Conservation (phyloP, 2,113 vertebrate species). For the Mesitornis unicolor region DNA sequence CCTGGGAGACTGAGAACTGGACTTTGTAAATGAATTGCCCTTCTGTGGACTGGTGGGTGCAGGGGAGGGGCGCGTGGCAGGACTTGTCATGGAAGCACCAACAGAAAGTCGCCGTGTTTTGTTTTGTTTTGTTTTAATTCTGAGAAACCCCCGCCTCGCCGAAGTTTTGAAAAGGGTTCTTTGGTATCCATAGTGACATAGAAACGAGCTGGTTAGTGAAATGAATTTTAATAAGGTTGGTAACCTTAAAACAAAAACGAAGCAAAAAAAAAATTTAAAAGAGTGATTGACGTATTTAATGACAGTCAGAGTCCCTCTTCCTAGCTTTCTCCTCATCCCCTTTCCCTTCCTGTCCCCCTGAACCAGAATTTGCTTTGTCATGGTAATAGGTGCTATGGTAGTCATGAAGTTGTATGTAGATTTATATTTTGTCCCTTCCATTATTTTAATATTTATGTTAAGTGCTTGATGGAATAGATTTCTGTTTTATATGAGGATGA, state of each 20-base stretch:
- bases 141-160: slow-evolving; percentile 24
- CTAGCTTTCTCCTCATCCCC: slow-evolving; percentile 73
- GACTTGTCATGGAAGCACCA: slow-evolving; percentile 65
- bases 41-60: slow-evolving; percentile 77
- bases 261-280: background rate
- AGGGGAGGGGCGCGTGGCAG: slow-evolving; percentile 59
- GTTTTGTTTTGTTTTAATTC: slow-evolving; percentile 44
- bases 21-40: slow-evolving; percentile 55
- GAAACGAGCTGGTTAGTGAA: slow-evolving; percentile 76
- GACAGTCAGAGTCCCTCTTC: slow-evolving; percentile 64
- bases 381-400: slow-evolving; percentile 79
- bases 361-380: slow-evolving; percentile 78
- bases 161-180: slow-evolving; percentile 64
- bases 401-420: slow-evolving; percentile 78
- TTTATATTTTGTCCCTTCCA: slow-evolving; percentile 70
- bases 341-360: slow-evolving; percentile 72
- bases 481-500: slow-evolving; percentile 70
- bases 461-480: slow-evolving; percentile 75
- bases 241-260: slow-evolving; percentile 61
- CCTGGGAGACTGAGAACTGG: slow-evolving; percentile 86
- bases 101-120: slow-evolving; percentile 55
- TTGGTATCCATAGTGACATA: slow-evolving; percentile 76
- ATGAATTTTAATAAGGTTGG: slow-evolving; percentile 77
- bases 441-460: slow-evolving; percentile 85
- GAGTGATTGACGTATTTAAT: slow-evolving; percentile 81